Evolutionary conservation across 2,797 vertebrate species (phyloP), one percentile per base, ranked within the genome.

Genomic region (Coreius guichenoti): DNA sequence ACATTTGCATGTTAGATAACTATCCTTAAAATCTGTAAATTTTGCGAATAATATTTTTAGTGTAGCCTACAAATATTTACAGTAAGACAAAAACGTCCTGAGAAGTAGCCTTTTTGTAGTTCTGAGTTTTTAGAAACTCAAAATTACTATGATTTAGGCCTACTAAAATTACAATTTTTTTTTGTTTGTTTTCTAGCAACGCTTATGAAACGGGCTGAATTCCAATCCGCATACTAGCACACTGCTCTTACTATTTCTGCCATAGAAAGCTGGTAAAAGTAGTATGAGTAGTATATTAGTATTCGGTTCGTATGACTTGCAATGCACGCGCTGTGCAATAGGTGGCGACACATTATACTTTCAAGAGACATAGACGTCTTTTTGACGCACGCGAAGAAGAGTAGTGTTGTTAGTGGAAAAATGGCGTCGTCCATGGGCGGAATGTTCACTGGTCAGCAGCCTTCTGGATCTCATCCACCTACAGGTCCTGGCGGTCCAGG

Each of bases 381-480:
- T 39, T 82, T 73, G n/a, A 31, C 68, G 29, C 21, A 51, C 16
- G 58, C 49, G 49, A 76, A 69, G 63, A 58, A 78, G 12, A 43
- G 8, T 19, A 3, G 14, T 23, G 73, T 39, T 69, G 49, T 33
- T 76, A 67, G 29, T 68, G 63, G 5, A 81, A 92, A 91, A 80
- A 98, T 98, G 97, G 96, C 97, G 33, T 96, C 96, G 0, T 92
- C 96, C 2, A 91, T 98, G 77, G 90, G 97, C 0, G 97, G 96
- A 0, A 98, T 99, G 97, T 99, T 99, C 56, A 89, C 94, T 0
- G 94, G 92, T 0, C 98, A 97, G 78, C 95, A 94, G 90, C 93
- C 93, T 0, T 92, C 96, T 0, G 95, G 94, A 0, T 88, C 92
- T 1, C 93, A 94, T 70, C 92, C 93, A 2, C 92, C 96, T 0